phyloP scores from a whole-genome alignment of 2,113 vertebrate genomes.

The Isichthys henryi region DNA sequence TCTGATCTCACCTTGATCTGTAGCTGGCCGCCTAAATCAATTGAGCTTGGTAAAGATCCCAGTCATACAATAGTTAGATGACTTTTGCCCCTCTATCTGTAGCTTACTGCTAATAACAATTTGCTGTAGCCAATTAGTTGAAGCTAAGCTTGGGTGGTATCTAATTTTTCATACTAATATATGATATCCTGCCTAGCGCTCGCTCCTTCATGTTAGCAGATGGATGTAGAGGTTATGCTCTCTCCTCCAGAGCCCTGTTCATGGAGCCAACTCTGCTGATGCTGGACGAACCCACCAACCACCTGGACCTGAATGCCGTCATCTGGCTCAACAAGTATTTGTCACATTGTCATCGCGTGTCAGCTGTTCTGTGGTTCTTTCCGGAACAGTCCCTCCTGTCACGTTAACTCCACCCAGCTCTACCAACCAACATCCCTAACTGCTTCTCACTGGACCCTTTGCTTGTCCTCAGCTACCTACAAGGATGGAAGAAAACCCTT shows the following conservation, averaged over 20 bases:
- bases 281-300: constrained; percentile 91
- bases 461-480: constrained; percentile 67
- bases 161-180: neutral
- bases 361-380: neutral
- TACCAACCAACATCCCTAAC: neutral
- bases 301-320: constrained; percentile 87
- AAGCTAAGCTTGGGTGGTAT: neutral
- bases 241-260: constrained; percentile 71
- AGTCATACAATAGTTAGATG: neutral
- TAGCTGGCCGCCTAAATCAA: neutral
- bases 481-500: constrained; percentile 86
- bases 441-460: neutral
- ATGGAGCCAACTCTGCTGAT: constrained; percentile 88
- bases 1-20: neutral
- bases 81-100: neutral
- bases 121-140: neutral
- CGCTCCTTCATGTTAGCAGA: neutral
- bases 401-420: neutral
- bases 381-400: neutral
- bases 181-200: neutral
- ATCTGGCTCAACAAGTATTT: constrained; percentile 93
- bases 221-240: neutral
- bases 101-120: neutral
- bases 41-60: neutral
- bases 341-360: neutral